A percentile compares a stretch with the other conserved stretches of the same genome.
Conservation (phyloP, 2,888 invertebrate genomes). For the Lepidochitona cinerea region DNA sequence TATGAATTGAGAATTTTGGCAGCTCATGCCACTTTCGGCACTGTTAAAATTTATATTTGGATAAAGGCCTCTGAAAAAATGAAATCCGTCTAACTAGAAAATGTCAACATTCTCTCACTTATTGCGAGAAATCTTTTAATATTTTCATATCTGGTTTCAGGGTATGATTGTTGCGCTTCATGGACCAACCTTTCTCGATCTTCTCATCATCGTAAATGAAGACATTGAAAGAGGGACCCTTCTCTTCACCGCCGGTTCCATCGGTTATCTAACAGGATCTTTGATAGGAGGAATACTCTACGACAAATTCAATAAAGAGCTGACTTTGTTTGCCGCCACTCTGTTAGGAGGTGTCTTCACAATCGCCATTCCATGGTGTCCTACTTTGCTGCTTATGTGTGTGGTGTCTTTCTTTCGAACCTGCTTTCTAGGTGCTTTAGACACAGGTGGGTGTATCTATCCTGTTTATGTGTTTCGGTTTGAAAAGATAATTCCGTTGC, state of each 20-base stretch:
- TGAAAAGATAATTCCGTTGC: too few species aligned
- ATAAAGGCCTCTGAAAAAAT: too few species aligned
- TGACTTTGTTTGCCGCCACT: conserved; percentile 64
- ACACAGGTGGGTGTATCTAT: conserved; percentile 33
- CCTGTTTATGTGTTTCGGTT: too few species aligned
- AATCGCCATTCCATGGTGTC: conserved; percentile 67
- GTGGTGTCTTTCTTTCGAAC: conserved; percentile 56
- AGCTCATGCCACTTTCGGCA: too few species aligned
- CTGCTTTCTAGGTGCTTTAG: conserved; percentile 64
- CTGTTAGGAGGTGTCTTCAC: conserved; percentile 64
- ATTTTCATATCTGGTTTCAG: conserved; percentile 50
- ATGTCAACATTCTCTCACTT: too few species aligned
- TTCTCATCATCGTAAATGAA: conserved; percentile 60
- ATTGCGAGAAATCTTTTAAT: neutral
- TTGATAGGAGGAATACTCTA: conserved; percentile 59
- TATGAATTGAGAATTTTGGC: too few species aligned
- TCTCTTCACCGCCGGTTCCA: conserved; percentile 66
- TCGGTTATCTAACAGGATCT: conserved; percentile 70
- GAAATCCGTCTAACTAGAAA: too few species aligned
- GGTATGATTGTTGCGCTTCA: conserved; percentile 68
- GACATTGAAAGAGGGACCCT: conserved; percentile 60
- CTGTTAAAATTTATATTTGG: too few species aligned
- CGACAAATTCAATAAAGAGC: conserved; percentile 57
- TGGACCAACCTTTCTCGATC: conserved; percentile 70
- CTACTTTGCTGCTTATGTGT: conserved; percentile 56